A percentile compares a stretch with the other conserved stretches of the same genome.
These are phyloP conservation scores for Papilio glaucus DNA, from an alignment of 1,140 invertebrate genomes.

Conservation along the genomic window DNA sequence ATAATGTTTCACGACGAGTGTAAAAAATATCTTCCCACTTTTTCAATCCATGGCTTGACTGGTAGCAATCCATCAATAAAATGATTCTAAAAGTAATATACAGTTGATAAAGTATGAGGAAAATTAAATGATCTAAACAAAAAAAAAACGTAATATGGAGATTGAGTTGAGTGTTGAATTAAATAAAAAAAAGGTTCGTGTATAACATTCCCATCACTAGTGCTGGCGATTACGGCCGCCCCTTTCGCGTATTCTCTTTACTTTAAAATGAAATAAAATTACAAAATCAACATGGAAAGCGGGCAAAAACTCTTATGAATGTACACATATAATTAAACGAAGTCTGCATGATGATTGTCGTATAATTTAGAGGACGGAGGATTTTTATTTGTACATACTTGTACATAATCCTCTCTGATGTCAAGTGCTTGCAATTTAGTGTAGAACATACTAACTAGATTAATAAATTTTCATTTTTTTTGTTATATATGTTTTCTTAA, in stretches of 20 bases:
- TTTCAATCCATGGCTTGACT: too few relatives aligned
- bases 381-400: not conserved
- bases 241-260: conserved; percentile 22
- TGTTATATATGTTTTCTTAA: too few relatives aligned
- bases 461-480: too few relatives aligned
- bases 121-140: too few relatives aligned
- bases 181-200: not conserved
- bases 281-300: conserved; percentile 20
- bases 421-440: not conserved
- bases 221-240: not conserved
- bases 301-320: not conserved
- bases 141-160: too few relatives aligned
- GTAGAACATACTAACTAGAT: not conserved
- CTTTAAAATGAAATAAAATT: conserved; percentile 7
- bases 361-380: not conserved
- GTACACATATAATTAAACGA: not conserved
- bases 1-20: too few relatives aligned
- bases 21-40: too few relatives aligned
- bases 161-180: too few relatives aligned
- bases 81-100: too few relatives aligned
- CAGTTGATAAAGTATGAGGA: too few relatives aligned
- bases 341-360: not conserved
- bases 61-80: too few relatives aligned
- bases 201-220: not conserved
- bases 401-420: not conserved